A percentile compares a stretch with the other conserved stretches of the same genome.
phyloP scores from a whole-genome alignment of 1,140 invertebrate genomes.

The Meteorus sp. region DNA sequence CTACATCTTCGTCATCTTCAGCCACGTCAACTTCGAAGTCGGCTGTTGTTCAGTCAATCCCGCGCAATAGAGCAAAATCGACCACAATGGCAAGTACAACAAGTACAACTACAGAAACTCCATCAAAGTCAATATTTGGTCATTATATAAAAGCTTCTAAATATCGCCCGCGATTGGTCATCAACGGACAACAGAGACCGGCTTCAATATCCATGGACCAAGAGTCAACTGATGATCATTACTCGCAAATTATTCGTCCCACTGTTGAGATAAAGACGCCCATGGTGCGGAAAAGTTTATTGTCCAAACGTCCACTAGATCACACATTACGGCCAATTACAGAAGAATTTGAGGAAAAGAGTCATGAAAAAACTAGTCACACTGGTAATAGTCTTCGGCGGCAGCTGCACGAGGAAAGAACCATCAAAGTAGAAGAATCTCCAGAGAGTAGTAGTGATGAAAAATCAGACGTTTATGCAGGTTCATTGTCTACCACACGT shows the following conservation, averaged over 20 bases:
- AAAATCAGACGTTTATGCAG: constrained; percentile 67
- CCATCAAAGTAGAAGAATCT: constrained; percentile 40
- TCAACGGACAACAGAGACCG: constrained; percentile 52
- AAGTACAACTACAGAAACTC: constrained; percentile 42
- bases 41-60: constrained; percentile 66
- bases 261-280: constrained; percentile 42
- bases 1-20: constrained; percentile 36
- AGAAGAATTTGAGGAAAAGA: constrained; percentile 49
- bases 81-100: constrained; percentile 44
- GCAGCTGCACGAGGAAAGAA: constrained; percentile 59
- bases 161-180: constrained; percentile 46
- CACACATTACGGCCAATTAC: constrained; percentile 47
- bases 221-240: constrained; percentile 45
- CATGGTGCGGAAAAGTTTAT: constrained; percentile 48
- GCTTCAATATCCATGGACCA: constrained; percentile 38
- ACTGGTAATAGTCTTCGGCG: constrained; percentile 61
- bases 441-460: constrained; percentile 58
- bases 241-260: constrained; percentile 52
- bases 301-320: constrained; percentile 55
- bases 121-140: constrained; percentile 38
- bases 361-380: constrained; percentile 46
- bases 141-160: constrained; percentile 41
- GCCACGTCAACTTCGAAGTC: constrained; percentile 57
- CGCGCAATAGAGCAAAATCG: constrained; percentile 56
- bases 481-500: constrained; percentile 64